Evolutionary conservation across 2,113 vertebrate genomes (phyloP).

Genomic region (Gnathonemus echidnorhynchus): DNA sequence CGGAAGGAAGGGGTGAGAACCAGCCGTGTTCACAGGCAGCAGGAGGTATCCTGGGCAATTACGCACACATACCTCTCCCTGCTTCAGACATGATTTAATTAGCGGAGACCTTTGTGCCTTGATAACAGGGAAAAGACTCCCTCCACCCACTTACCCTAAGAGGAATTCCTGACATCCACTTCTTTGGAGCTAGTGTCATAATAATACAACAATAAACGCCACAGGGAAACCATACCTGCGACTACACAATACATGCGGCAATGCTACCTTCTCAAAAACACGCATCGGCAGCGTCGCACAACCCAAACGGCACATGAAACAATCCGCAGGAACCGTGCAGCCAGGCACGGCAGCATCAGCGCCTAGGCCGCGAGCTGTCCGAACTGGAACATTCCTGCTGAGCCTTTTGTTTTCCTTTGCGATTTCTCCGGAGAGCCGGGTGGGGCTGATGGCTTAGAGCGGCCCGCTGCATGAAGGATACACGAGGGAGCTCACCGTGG

Average conservation of each 20-base stretch:
- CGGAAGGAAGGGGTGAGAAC: neutral
- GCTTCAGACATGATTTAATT: neutral
- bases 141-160: neutral
- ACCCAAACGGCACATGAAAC: neutral
- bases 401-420: neutral
- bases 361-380: neutral
- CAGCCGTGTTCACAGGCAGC: neutral
- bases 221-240: neutral
- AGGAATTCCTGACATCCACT: neutral
- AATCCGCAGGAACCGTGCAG: neutral
- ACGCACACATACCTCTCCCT: neutral
- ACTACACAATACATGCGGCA: neutral
- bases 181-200: neutral
- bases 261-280: neutral
- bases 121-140: neutral
- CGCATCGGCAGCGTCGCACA: neutral
- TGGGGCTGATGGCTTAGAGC: neutral
- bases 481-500: neutral
- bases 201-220: neutral
- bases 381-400: neutral
- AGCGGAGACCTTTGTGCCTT: neutral
- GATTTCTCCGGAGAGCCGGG: neutral
- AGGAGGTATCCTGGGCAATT: neutral
- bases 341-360: neutral
- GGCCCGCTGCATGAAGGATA: neutral